Evolutionary conservation across 2,113 vertebrate genomes (phyloP), one percentile per base, ranked within the genome.

Genomic region (Pithys albifrons): DNA sequence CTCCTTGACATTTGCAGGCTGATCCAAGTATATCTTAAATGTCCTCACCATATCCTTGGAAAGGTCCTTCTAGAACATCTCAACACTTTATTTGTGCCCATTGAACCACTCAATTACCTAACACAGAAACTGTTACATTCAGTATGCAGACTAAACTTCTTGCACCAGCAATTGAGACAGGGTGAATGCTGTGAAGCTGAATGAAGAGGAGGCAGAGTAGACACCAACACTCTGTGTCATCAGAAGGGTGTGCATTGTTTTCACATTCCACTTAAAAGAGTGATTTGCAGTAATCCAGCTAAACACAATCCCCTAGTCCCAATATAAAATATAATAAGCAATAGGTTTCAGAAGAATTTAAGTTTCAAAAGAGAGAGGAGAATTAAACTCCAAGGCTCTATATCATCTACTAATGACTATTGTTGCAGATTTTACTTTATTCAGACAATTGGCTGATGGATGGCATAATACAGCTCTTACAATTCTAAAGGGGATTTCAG

Each of bases 371-470:
- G 76, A 35, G 25, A 3, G 3, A 85, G 41, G 28, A 88, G 52
- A 58, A 82, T 57, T n/a, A 85, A 27, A 67, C 43, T 77, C 64
- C 88, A 39, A 85, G 29, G 64, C 48, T 77, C 67, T 89, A 35
- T 27, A 77, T 83, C 58, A 85, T 71, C 33, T 64, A 41, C 78
- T 91, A 90, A 94, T 71, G 69, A 84, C 73, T 73, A 79, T 48
- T 95, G 45, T 75, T 85, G 80, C 2, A 3, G 59, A 90, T 94
- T 95, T 95, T 80, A 71, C 64, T 86, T 95, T 82, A 39, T 51
- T 95, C 67, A 41, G 46, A 76, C 62, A 91, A 77, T 59, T 88
- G 90, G 37, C 51, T 77, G 69, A 94, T 80, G 51, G 81, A 88
- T 83, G 52, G 39, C 43, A 83, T 92, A 91, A 83, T 62, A 69